Evolutionary conservation across 2,113 vertebrate genomes (phyloP), one percentile per base, ranked within the genome.

Genomic region (Tor tambroides): DNA sequence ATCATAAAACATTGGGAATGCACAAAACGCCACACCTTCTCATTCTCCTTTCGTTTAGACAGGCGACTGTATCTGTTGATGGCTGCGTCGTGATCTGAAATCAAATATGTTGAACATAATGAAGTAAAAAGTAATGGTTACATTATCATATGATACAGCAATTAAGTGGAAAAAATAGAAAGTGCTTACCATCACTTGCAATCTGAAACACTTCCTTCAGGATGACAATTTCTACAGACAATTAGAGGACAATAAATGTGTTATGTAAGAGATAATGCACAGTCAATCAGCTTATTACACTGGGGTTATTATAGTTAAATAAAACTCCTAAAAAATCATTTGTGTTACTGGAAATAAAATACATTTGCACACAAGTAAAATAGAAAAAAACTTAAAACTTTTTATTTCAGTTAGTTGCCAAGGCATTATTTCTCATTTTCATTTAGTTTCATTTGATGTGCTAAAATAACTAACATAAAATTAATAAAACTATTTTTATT

Each of bases 181-280:
- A 11, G 30, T 80, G 93, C 96, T 96, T 93, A 99, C 98, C 98
- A 89, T 97, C 96, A 91, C 98, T 99, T 88, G 98, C 92, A 89
- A 99, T 97, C 92, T 98, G 97, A 93, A 99, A 99, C 91, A 99
- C 98, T 95, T 99, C 98, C 92, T 99, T 99, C 83, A 99, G 93
- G 38, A 97, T 99, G 89, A 99, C 2, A 91, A 99, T 98, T 93
- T 99, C 98, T 99, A 94, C 38, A 95, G 91, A 92, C 51, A 54
- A 6, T 54, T 6, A 54, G 51, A 54, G 43, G 65, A 5, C 32
- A 59, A 65, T 30, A 2, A 32, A 32, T 9, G 35, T 30, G 49
- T 11, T 28, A 82, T 21, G 1, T 11, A 78, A 30, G 46, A 21
- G 21, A 59, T 3, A 59, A 79, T 14, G 10, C 32, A 23, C 77